Evolutionary conservation across 2,888 invertebrate genomes (phyloP), one percentile per base, ranked within the genome.

Genomic region (Ornithoptera alexandrae): DNA sequence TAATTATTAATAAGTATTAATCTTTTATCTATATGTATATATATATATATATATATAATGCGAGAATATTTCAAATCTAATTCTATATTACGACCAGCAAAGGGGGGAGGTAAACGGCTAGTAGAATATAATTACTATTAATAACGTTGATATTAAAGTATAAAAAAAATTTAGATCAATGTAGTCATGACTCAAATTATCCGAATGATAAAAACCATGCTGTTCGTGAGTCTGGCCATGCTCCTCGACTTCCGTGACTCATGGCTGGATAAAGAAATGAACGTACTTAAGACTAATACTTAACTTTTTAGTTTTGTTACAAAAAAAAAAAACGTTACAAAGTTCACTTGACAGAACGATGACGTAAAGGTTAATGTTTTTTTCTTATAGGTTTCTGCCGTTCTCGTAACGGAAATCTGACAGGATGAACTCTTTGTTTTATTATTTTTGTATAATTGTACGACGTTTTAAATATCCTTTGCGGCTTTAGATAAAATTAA

Each of bases 381-480:
- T 76, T 77, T 74, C 76, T 73, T 71, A 46, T 46, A 46, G 46
- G 12, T 46, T 50, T 50, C 1, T 2, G 15, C 15, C 17, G 50
- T 69, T 70, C 73, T 73, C 71, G 70, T 73, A 64, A 61, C 69
- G 69, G 58, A 72, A 72, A 72, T 74, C 73, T 74, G 80, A 82
- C 82, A 79, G 81, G 81, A 82, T 80, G 78, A 68, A 68, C 62
- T 56, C 69, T 67, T 75, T 50, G 18, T 78, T 79, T 78, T 78
- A 77, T 72, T 77, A 73, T 65, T 57, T 42, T 62, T 62, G 59
- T 59, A 2, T 20, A 57, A 57, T 22, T 57, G 20, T 20, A 57
- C 18, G 50, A 15, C 50, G 50, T 50, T 50, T 18, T 12, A 50
- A 12, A 50, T 50, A 17, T 50, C 15, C 17, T 17, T 46, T 17